Percentiles rank a stretch among this genome's conserved stretches.
Evolutionary conservation across 2,797 vertebrate genomes (phyloP).

Genomic region (Typhlichthys eigenmanni): DNA sequence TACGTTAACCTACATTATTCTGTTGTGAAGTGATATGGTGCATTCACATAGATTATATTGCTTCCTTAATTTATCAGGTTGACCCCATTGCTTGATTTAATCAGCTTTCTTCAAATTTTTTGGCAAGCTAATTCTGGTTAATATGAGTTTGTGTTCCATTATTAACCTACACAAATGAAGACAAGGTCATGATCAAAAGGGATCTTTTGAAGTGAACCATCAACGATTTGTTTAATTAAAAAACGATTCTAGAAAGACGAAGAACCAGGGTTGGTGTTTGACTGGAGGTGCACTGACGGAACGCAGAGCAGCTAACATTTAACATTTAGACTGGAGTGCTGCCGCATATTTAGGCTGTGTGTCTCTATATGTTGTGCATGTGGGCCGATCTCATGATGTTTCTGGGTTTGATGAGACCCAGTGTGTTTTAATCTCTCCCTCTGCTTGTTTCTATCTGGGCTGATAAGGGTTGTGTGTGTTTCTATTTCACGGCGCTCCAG

Average conservation of each 20-base stretch:
- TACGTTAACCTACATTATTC: no score
- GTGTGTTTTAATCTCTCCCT: constrained; percentile 1
- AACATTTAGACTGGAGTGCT: neutral
- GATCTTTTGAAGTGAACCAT: no score
- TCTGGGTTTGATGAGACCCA: constrained; percentile 1
- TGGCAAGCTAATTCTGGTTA: no score
- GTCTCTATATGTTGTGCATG: neutral
- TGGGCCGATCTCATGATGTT: neutral
- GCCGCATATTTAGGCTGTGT: neutral
- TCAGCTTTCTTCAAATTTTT: no score
- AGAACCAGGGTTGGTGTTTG: neutral
- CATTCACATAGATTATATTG: no score
- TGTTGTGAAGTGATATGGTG: no score
- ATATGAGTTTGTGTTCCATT: no score
- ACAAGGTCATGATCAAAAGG: no score
- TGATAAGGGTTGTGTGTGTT: constrained; percentile 53
- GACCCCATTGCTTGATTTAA: no score
- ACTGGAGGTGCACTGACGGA: neutral
- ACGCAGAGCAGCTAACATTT: neutral
- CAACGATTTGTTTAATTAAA: no score
- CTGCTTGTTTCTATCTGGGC: constrained; percentile 20
- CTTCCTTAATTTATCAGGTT: no score
- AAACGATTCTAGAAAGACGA: neutral
- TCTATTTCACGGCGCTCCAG: constrained; percentile 61
- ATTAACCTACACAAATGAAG: no score